Evolutionary conservation across 2,888 invertebrate genomes (phyloP), one percentile per base, ranked within the genome.

Genomic region (Hydraecia micacea): DNA sequence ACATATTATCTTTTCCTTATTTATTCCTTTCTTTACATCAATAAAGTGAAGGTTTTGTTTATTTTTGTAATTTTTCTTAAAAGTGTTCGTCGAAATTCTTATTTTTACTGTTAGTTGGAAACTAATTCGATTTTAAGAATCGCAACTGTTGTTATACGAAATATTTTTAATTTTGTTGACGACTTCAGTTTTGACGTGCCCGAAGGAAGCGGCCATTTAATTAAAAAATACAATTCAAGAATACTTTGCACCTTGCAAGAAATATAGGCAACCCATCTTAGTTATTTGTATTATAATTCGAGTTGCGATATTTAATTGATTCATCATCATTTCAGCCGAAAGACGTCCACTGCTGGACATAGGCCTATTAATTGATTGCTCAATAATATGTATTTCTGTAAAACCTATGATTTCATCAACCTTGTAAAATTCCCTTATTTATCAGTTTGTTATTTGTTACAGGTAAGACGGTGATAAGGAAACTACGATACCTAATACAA

Each of bases 391-490:
- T 85, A 60, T 81, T 77, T 80, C 76, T 39, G 25, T 32, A 62
- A 32, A 85, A 67, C 55, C 55, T 67, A 58, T 75, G 66, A 75
- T 71, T 81, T 28, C 36, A 68, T 75, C 42, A 60, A 62, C 39
- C 28, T 80, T 81, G 67, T 42, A 58, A 63, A 77, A 63, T 42
- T 5, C 55, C 49, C 21, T 25, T 79, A 75, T 55, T 84, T 55
- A 83, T 84, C 63, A 60, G 2, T 78, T 69, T 85, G 36, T 79
- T 77, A 28, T 68, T 88, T 87, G 87, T 88, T 87, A 28, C 89
- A 87, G 87, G 87, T 87, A 87, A 87, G 77, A 13, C 62, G 13
- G 9, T 18, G 63, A 73, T 67, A 67, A 66, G 46, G 58, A 71
- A 42, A 71, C 6, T 55, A 67, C 65, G 25, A 68, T 60, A 70